These are phyloP conservation scores for Hydropsyche betteni DNA, from an alignment of 2,888 invertebrate genomes.

Conservation along the genomic window DNA sequence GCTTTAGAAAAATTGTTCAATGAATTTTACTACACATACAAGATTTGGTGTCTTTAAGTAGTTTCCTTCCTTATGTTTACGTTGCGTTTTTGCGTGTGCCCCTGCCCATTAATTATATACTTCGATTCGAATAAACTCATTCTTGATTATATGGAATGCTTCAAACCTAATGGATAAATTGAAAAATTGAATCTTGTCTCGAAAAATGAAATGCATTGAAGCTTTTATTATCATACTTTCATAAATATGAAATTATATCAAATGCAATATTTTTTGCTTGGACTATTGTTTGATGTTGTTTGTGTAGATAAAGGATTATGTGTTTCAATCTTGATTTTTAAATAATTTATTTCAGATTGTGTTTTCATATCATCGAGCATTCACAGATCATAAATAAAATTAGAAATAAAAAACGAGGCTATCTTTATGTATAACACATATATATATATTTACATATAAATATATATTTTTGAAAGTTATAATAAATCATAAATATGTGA, in stretches of 20 bases:
- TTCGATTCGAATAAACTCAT: background rate
- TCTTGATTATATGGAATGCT: background rate
- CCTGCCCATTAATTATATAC: slow-evolving; percentile 19
- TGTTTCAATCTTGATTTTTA: slow-evolving; percentile 15
- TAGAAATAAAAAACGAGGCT: too few species aligned
- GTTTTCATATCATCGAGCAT: too few species aligned
- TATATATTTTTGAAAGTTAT: too few species aligned
- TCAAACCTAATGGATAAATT: background rate
- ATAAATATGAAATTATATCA: slow-evolving; percentile 2
- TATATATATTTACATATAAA: too few species aligned
- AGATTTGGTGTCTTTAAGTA: slow-evolving; percentile 17
- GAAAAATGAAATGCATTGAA: background rate
- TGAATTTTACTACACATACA: too few species aligned
- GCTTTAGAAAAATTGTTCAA: too few species aligned
- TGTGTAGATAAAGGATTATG: slow-evolving; percentile 33
- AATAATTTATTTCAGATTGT: too few species aligned
- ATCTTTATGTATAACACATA: too few species aligned
- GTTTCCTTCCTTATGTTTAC: slow-evolving; percentile 2
- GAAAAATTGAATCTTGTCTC: background rate
- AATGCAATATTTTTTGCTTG: slow-evolving; percentile 26
- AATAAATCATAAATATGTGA: too few species aligned
- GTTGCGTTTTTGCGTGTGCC: slow-evolving; percentile 21
- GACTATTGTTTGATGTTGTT: slow-evolving; percentile 35
- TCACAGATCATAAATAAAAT: too few species aligned
- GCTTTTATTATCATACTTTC: background rate